Conservation (phyloP, 2,888 invertebrate species). For the Uloborus plumipes region DNA sequence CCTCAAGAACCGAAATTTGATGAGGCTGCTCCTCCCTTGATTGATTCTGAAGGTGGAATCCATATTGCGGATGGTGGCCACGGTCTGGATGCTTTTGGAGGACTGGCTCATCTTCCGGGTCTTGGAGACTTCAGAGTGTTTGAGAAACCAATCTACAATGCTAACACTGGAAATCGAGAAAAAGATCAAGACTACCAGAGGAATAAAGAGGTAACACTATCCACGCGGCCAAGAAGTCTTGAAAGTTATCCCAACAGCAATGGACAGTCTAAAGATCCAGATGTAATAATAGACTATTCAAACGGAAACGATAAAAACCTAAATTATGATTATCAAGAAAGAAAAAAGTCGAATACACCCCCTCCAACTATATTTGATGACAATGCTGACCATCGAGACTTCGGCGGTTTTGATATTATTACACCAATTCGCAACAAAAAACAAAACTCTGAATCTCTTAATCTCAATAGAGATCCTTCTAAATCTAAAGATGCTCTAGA, state of each 20-base stretch:
- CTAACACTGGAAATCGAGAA: conserved; percentile 42
- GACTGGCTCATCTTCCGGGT: conserved; percentile 39
- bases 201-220: conserved; percentile 16
- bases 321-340: conserved; percentile 22
- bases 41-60: conserved; percentile 67
- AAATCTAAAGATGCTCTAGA: conserved; percentile 4
- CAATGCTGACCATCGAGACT: conserved; percentile 56
- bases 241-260: conserved; percentile 40
- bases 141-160: conserved; percentile 60
- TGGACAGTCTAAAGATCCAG: conserved; percentile 45
- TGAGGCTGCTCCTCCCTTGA: conserved; percentile 66
- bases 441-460: conserved; percentile 6
- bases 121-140: conserved; percentile 52
- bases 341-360: conserved; percentile 24
- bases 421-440: conserved; percentile 52
- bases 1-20: conserved; percentile 66
- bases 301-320: conserved; percentile 55
- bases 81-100: conserved; percentile 43
- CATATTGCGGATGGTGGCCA: conserved; percentile 66
- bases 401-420: conserved; percentile 51
- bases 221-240: conserved; percentile 41
- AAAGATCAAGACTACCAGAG: conserved; percentile 45
- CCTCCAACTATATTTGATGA: conserved; percentile 58
- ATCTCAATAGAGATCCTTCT: background rate
- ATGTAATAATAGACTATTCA: conserved; percentile 45